These are phyloP conservation scores for Protophormia terraenovae DNA, from an alignment of 2,888 invertebrate species.

Conservation along the genomic window DNA sequence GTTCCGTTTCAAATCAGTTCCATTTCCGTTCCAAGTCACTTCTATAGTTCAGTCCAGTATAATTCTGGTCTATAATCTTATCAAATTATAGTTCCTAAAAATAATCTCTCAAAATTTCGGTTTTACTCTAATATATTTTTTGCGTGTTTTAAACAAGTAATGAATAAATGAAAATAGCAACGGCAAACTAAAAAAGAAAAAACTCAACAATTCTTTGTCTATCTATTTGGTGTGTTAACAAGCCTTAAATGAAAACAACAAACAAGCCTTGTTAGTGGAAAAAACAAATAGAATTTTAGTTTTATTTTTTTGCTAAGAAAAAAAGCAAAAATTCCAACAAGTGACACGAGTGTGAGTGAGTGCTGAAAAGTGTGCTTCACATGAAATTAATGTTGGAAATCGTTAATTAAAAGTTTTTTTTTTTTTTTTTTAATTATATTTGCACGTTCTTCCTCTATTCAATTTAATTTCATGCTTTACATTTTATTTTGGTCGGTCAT, in stretches of 20 bases:
- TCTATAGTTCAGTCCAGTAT: too few relatives aligned
- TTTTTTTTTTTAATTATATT: not conserved
- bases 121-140: constrained; percentile 24
- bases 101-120: not conserved
- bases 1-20: too few relatives aligned
- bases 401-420: constrained; percentile 56
- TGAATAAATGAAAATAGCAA: constrained; percentile 19
- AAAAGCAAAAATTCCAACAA: constrained; percentile 46
- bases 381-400: constrained; percentile 56
- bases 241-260: constrained; percentile 46
- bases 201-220: constrained; percentile 41
- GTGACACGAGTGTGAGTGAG: constrained; percentile 43
- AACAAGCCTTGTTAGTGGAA: constrained; percentile 33
- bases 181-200: not conserved
- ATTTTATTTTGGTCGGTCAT: constrained; percentile 6
- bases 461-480: not conserved
- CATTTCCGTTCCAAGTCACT: too few relatives aligned
- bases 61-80: not conserved
- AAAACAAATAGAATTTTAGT: constrained; percentile 24
- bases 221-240: constrained; percentile 55
- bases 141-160: constrained; percentile 49
- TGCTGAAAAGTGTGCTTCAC: constrained; percentile 49
- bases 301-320: not conserved
- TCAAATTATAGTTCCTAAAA: not conserved
- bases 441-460: constrained; percentile 15